A percentile compares a stretch with the other conserved stretches of the same genome.
Evolutionary conservation across 2,888 invertebrate species (phyloP).

Genomic region (Helleia helle): DNA sequence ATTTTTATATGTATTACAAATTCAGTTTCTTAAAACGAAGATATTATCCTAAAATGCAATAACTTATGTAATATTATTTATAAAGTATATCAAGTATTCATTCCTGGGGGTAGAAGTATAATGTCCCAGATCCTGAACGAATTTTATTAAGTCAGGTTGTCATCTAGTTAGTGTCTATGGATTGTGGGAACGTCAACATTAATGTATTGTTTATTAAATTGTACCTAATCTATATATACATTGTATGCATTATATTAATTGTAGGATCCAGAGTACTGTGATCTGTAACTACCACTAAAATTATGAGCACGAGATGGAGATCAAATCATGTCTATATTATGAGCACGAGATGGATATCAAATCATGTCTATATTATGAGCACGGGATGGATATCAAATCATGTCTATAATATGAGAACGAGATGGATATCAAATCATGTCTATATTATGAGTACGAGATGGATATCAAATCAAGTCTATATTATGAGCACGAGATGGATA

Average conservation of each 20-base stretch:
- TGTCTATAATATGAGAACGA: too few species aligned
- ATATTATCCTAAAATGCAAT: conserved; percentile 7
- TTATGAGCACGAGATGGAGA: conserved; percentile 40
- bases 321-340: conserved; percentile 21
- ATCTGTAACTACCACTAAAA: conserved; percentile 53
- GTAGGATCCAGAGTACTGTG: conserved; percentile 63
- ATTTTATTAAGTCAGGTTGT: background rate
- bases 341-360: conserved; percentile 39
- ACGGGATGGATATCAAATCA: conserved; percentile 33
- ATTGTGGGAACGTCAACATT: conserved; percentile 19
- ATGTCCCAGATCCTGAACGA: background rate
- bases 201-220: conserved; percentile 28
- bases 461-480: conserved; percentile 23
- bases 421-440: too few species aligned
- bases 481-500: too few species aligned
- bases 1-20: conserved; percentile 6
- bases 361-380: conserved; percentile 29
- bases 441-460: conserved; percentile 42
- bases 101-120: background rate
- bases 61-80: conserved; percentile 2
- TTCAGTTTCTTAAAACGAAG: background rate
- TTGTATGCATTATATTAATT: conserved; percentile 37
- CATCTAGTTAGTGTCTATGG: background rate
- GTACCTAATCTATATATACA: conserved; percentile 29
- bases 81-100: conserved; percentile 1